Evolutionary conservation across 1,140 invertebrate species (phyloP).

Genomic region (Meloidogyne hapla): DNA sequence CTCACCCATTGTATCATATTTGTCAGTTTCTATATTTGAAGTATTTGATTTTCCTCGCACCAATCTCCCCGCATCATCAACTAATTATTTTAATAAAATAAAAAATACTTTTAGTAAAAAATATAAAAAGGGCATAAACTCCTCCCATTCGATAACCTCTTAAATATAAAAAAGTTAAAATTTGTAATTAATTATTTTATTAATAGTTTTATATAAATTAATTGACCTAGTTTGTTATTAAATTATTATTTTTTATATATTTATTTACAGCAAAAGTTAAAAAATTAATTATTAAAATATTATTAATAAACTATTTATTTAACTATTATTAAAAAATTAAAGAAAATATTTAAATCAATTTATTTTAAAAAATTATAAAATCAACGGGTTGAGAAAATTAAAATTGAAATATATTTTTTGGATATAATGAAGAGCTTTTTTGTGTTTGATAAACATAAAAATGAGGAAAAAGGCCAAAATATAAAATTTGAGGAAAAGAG

Average conservation of each 20-base stretch:
- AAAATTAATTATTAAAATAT: not conserved
- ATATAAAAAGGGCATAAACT: not conserved
- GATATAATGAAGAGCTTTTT: not conserved
- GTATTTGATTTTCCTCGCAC: constrained; percentile 75
- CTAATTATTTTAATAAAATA: constrained; percentile 61
- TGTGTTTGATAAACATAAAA: not conserved
- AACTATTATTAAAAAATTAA: not conserved
- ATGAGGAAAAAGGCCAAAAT: not conserved
- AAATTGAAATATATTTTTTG: not conserved
- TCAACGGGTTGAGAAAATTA: not conserved
- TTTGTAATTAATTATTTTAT: too few species aligned
- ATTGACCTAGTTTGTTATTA: too few species aligned
- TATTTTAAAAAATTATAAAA: not conserved
- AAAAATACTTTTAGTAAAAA: not conserved
- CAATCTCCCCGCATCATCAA: constrained; percentile 87
- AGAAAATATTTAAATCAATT: not conserved
- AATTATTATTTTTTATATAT: too few species aligned
- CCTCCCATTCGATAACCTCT: not conserved
- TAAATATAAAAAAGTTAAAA: not conserved
- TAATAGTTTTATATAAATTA: too few species aligned
- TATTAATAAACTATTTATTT: not conserved
- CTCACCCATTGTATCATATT: constrained; percentile 22
- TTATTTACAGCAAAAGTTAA: too few species aligned
- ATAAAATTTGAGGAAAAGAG: not conserved
- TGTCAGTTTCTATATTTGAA: constrained; percentile 9